Evolutionary conservation across 2,113 vertebrate species (phyloP).

Genomic region (Egretta garzetta): DNA sequence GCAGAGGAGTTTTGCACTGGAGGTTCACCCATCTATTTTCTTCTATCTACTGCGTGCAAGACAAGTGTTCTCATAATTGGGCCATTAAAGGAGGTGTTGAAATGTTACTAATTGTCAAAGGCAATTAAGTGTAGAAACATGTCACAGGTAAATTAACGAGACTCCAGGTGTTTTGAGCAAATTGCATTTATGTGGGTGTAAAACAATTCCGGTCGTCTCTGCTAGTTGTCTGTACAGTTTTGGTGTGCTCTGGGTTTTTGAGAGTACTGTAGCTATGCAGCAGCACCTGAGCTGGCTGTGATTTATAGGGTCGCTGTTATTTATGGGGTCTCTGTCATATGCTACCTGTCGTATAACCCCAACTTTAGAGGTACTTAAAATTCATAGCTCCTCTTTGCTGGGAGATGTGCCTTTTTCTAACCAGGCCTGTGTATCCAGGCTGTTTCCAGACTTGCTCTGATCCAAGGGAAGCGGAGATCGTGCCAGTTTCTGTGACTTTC

Average conservation of each 20-base stretch:
- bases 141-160: constrained; percentile 82
- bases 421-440: neutral
- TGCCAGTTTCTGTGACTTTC: neutral
- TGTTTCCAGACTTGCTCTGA: neutral
- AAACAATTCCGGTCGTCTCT: neutral
- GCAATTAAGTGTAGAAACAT: constrained; percentile 83
- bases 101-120: constrained; percentile 84
- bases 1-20: neutral
- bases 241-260: neutral
- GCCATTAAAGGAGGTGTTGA: constrained; percentile 81
- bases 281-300: neutral
- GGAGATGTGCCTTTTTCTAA: neutral
- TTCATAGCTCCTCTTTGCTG: neutral
- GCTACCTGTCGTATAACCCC: neutral
- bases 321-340: neutral
- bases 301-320: neutral
- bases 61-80: constrained; percentile 76
- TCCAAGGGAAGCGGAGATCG: neutral
- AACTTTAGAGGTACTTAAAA: neutral
- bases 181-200: neutral
- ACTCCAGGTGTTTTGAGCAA: constrained; percentile 67
- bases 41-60: constrained; percentile 29
- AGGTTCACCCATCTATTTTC: constrained; percentile 72
- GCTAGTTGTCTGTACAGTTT: neutral
- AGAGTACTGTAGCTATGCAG: neutral